Percentiles rank a stretch among this genome's conserved stretches.
These are phyloP conservation scores for Tiliacea citrago DNA, from an alignment of 2,888 invertebrate species.

Conservation along the genomic window DNA sequence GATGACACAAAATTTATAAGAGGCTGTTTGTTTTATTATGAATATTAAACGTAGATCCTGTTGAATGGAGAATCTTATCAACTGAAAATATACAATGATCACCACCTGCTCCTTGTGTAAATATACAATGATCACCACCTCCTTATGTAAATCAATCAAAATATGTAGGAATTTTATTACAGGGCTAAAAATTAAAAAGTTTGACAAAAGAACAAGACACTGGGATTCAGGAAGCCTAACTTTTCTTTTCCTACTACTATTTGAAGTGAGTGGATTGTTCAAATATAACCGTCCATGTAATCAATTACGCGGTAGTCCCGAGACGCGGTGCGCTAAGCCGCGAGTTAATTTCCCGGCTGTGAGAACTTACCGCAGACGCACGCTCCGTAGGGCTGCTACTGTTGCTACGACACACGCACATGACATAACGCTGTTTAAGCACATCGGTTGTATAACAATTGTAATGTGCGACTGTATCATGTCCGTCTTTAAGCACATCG, in stretches of 20 bases:
- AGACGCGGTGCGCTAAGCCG: slow-evolving; percentile 10
- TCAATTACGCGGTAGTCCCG: slow-evolving; percentile 25
- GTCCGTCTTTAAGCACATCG: too few relatives aligned
- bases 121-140: neutral
- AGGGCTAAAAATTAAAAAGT: neutral
- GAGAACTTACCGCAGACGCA: slow-evolving; percentile 12
- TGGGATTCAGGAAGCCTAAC: neutral
- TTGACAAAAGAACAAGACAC: neutral
- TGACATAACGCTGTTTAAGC: neutral
- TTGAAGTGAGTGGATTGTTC: slow-evolving; percentile 4
- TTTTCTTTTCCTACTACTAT: slow-evolving; percentile 8
- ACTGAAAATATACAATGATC: slow-evolving; percentile 4
- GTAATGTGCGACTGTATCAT: too few relatives aligned
- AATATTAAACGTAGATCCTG: slow-evolving; percentile 28
- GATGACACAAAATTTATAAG: slow-evolving; percentile 63
- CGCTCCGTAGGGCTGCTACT: slow-evolving; percentile 7
- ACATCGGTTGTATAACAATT: neutral
- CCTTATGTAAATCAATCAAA: neutral
- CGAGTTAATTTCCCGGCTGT: slow-evolving; percentile 3
- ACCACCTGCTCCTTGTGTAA: neutral
- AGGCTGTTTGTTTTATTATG: slow-evolving; percentile 53
- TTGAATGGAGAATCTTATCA: slow-evolving; percentile 11
- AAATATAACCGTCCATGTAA: slow-evolving; percentile 24
- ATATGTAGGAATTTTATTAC: neutral
- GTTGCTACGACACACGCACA: neutral